These are phyloP conservation scores for Florisuga fusca DNA, from an alignment of 2,797 vertebrate species.

Conservation along the genomic window DNA sequence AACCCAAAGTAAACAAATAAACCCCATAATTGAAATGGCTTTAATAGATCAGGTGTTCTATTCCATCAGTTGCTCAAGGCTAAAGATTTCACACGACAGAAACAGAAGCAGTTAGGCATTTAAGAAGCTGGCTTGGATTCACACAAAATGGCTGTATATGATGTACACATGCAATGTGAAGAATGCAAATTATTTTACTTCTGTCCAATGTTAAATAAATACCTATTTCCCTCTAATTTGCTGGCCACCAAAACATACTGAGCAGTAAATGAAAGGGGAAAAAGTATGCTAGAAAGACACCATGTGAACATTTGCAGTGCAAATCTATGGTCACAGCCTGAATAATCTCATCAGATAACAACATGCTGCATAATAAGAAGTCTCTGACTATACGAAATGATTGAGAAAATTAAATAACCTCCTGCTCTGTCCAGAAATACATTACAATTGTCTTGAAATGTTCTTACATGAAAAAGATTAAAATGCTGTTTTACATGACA, in stretches of 20 bases:
- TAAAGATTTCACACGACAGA: background rate
- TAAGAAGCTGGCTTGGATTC: background rate
- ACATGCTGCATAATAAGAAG: background rate
- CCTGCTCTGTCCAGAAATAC: background rate
- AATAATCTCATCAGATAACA: background rate
- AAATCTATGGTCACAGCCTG: background rate
- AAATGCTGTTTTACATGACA: background rate
- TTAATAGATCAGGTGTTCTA: background rate
- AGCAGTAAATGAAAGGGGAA: background rate
- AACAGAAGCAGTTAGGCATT: background rate
- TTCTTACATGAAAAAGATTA: background rate
- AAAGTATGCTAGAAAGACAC: background rate
- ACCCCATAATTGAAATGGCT: background rate
- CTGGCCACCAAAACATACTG: background rate
- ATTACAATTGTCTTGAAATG: background rate
- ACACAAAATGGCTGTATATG: background rate
- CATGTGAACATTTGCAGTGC: background rate
- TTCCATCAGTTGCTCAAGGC: background rate
- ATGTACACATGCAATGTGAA: background rate
- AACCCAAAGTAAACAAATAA: background rate
- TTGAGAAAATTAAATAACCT: background rate
- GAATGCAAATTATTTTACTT: background rate
- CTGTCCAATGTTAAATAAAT: background rate
- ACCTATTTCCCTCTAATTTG: background rate
- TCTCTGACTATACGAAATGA: background rate